Evolutionary conservation across 1,140 invertebrate species (phyloP).

Genomic region (Ips nitidus): DNA sequence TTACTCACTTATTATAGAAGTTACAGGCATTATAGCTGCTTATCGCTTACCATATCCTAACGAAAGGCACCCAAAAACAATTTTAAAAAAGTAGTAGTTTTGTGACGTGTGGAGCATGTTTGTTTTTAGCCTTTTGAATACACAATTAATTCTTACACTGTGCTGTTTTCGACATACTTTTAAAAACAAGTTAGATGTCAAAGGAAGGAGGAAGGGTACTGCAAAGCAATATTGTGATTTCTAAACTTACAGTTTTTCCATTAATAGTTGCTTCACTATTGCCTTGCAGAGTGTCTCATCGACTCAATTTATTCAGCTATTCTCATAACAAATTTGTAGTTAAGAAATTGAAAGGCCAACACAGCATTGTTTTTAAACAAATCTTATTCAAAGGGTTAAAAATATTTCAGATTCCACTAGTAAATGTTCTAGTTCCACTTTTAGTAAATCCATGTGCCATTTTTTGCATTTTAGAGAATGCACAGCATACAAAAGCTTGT

Average conservation of each 20-base stretch:
- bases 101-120: conserved; percentile 50
- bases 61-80: not conserved
- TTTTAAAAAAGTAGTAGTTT: conserved; percentile 15
- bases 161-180: conserved; percentile 47
- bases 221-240: conserved; percentile 3
- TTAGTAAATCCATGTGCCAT: conserved; percentile 16
- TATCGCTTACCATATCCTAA: conserved; percentile 8
- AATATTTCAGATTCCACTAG: conserved; percentile 30
- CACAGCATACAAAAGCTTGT: too few species aligned
- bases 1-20: not conserved
- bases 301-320: too few species aligned
- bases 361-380: not conserved
- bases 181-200: conserved; percentile 26
- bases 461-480: conserved; percentile 6
- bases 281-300: too few species aligned
- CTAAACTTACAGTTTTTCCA: not conserved
- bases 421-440: conserved; percentile 6
- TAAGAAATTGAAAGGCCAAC: too few species aligned
- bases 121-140: conserved; percentile 50
- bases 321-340: too few species aligned
- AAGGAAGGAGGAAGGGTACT: conserved; percentile 52
- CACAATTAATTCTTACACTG: conserved; percentile 30
- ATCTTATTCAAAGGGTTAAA: conserved; percentile 33
- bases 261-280: not conserved
- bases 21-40: conserved; percentile 10